Evolutionary conservation across 2,113 vertebrate species (phyloP).

Genomic region (Anguilla rostrata): DNA sequence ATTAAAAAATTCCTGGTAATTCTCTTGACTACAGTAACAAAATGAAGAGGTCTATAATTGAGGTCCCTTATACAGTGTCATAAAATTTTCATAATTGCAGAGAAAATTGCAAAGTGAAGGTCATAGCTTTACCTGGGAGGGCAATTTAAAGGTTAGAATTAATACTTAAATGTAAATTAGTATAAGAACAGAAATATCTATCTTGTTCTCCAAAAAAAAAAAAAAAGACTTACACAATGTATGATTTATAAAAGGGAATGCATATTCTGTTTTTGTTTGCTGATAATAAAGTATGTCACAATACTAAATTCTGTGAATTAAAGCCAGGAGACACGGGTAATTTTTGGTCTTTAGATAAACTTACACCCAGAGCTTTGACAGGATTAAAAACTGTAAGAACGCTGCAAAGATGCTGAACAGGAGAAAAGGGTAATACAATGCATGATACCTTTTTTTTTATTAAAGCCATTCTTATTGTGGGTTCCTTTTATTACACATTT

Average conservation of each 20-base stretch:
- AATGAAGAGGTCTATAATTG: neutral
- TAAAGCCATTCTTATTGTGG: too few species aligned
- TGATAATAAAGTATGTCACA: too few species aligned
- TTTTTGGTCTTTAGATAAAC: neutral
- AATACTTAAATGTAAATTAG: neutral
- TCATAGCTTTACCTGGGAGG: neutral
- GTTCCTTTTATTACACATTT: too few species aligned
- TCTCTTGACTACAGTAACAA: neutral
- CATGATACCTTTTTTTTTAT: too few species aligned
- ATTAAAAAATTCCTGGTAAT: neutral
- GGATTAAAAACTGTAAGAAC: too few species aligned
- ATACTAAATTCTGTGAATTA: too few species aligned
- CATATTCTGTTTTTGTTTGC: neutral
- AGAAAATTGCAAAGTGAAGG: neutral
- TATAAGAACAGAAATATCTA: neutral
- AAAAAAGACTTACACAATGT: neutral
- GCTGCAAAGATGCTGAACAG: neutral
- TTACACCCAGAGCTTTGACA: too few species aligned
- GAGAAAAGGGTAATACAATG: neutral
- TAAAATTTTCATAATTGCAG: neutral
- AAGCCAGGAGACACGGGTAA: neutral
- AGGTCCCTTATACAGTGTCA: neutral
- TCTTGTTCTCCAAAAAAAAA: too few species aligned
- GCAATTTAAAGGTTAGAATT: neutral
- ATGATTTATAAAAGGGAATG: neutral